Base-by-base conservation (phyloP, 2,888 invertebrate species). In the Hipparchia sbordonii region DNA sequence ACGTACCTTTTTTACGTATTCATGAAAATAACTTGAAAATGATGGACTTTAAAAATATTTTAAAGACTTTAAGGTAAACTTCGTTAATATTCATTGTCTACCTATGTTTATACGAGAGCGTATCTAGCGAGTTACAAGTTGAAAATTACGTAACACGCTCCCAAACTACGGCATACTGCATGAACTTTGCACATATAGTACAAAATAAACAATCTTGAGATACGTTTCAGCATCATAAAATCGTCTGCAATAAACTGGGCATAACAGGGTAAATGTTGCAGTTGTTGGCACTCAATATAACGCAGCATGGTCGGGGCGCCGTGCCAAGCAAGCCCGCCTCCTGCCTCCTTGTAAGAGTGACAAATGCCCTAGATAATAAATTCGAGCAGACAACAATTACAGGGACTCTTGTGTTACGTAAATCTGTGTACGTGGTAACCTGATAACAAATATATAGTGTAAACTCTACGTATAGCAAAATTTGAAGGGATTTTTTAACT, bases 261-360 rank as follows among this genome's bases (percentile, higher is more conserved):
- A 74, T 79, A 80, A 77, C 79, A 75, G 72, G 77, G 70, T 70
- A 71, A 78, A 78, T 77, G 77, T 75, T 78, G 79, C 78, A 78
- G 78, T 77, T 79, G 79, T 80, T 81, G 81, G 81, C 80, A 79
- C 80, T 76, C 76, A 72, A 75, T 77, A 74, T 70, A 61, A 73
- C 72, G 73, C 72, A 75, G 78, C 78, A 78, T 76, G 78, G 78
- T 59, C 52, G 77, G 72, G 79, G 79, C 79, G 73, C 69, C 2
- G 70, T 79, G 79, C 79, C 79, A 79, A 79, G 75, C 77, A 78
- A 77, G 73, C 57, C 75, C 72, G 73, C 76, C 75, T 73, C 74
- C 77, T 72, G 74, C 72, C 75, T 73, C 72, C 77, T 77, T 77
- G 73, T 75, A 76, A 69, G 72, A 75, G 75, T 77, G 78, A 79